Base-by-base conservation (phyloP, 2,797 vertebrate genomes). In the Fistularia commersonii region DNA sequence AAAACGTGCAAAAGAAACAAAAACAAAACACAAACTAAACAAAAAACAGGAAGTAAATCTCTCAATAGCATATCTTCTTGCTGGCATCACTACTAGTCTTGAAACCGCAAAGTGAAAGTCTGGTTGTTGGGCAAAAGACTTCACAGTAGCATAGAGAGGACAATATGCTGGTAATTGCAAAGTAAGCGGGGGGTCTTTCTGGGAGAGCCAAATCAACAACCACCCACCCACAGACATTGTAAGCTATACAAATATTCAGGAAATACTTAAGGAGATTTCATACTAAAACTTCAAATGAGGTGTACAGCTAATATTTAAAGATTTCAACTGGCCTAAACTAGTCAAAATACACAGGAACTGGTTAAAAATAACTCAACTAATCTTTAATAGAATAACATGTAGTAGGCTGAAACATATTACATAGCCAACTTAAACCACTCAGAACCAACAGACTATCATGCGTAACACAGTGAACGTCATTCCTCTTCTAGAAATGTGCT, bases 171-270 rank as follows among this genome's bases (percentile, higher is more conserved):
- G 61, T 84, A 84, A 84, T 78, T 74, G 70, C 57, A 66, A 75
- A 72, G 76, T 66, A 79, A 78, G 81, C 82, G 75, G 81, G 74
- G 81, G 80, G 82, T 85, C 84, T 74, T 54, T 46, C 54, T 40
- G 15, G 51, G 12, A 63, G 69, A 76, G 77, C 76, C 70, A 79
- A 80, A 70, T 75, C 76, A 87, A 80, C 81, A 86, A 68, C 87
- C 85, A 88, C 88, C 88, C 81, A 75, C 73, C 66, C 67, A 79
- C n/a, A 80, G 75, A 76, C 64, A 80, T 15, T 23, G 61, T 70
- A 55, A 84, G 82, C 79, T 72, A 67, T 43, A 79, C 85, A 83
- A 81, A 80, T 81, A 86, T 82, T 78, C 82, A 76, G 66, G 77
- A 87, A 80, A 87, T 85, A 88, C 69, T 40, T 45, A 58, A 52